phyloP scores from a whole-genome alignment of 2,888 invertebrate genomes.

The Cheilosia pagana region DNA sequence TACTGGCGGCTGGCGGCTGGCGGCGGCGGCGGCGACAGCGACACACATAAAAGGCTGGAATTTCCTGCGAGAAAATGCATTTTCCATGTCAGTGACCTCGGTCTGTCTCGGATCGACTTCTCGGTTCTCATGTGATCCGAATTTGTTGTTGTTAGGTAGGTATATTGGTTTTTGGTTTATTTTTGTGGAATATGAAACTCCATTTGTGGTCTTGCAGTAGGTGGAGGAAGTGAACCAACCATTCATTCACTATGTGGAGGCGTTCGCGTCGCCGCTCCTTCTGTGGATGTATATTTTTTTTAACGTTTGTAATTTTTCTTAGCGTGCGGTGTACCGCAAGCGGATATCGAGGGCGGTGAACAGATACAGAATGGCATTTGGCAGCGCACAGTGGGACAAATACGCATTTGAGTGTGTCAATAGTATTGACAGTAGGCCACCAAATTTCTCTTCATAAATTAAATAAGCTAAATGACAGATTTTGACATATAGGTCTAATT shows the following conservation, averaged over 20 bases:
- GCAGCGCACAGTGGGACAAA: neutral
- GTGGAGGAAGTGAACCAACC: constrained; percentile 23
- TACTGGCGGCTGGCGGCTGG: no score
- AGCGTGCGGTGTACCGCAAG: constrained; percentile 48
- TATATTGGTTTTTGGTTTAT: constrained; percentile 38
- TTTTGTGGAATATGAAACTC: constrained; percentile 63
- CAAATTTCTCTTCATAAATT: no score
- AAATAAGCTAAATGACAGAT: no score
- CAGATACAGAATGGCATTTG: constrained; percentile 17
- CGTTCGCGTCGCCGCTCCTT: constrained; percentile 41
- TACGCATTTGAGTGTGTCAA: neutral
- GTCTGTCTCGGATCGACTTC: constrained; percentile 53
- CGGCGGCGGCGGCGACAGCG: neutral
- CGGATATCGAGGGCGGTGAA: constrained; percentile 27
- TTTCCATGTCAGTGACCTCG: constrained; percentile 72
- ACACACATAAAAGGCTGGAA: constrained; percentile 45
- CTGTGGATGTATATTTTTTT: constrained; percentile 15
- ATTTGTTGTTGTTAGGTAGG: constrained; percentile 29
- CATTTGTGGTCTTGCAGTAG: constrained; percentile 38
- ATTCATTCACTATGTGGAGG: constrained; percentile 41
- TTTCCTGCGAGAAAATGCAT: constrained; percentile 66
- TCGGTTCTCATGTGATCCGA: constrained; percentile 60
- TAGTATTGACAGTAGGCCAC: no score
- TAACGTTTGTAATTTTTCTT: constrained; percentile 43
- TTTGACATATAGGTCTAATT: no score